Conservation (phyloP, 2,797 vertebrate genomes). For the Enteromius radiatus region DNA sequence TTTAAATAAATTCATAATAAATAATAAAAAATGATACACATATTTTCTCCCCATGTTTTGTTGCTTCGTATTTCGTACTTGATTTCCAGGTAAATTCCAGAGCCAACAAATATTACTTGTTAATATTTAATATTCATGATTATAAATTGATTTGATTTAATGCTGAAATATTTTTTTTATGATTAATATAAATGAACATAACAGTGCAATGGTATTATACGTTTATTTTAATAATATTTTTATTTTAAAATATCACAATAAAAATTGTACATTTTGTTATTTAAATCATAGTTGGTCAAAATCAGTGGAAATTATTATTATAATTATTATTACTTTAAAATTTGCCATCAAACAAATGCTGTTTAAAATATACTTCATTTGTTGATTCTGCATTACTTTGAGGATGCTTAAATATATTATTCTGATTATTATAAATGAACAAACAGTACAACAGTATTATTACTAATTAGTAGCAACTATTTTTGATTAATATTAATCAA, state of each 20-base stretch:
- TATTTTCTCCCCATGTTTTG: too few relatives aligned
- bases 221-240: neutral
- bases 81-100: too few relatives aligned
- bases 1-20: neutral
- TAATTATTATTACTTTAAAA: too few relatives aligned
- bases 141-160: neutral
- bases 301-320: neutral
- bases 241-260: neutral
- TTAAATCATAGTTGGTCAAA: neutral
- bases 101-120: too few relatives aligned
- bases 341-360: neutral
- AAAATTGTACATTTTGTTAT: neutral
- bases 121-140: too few relatives aligned
- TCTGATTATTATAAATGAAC: neutral
- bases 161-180: neutral
- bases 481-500: neutral
- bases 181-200: neutral
- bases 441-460: neutral
- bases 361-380: neutral
- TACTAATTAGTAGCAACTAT: neutral
- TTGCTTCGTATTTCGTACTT: too few relatives aligned
- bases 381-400: neutral
- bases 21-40: neutral
- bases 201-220: neutral
- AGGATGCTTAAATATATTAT: neutral